Percentiles rank a stretch among this genome's conserved stretches.
These are phyloP conservation scores for Salticus scenicus DNA, from an alignment of 2,888 invertebrate species.

Conservation along the genomic window DNA sequence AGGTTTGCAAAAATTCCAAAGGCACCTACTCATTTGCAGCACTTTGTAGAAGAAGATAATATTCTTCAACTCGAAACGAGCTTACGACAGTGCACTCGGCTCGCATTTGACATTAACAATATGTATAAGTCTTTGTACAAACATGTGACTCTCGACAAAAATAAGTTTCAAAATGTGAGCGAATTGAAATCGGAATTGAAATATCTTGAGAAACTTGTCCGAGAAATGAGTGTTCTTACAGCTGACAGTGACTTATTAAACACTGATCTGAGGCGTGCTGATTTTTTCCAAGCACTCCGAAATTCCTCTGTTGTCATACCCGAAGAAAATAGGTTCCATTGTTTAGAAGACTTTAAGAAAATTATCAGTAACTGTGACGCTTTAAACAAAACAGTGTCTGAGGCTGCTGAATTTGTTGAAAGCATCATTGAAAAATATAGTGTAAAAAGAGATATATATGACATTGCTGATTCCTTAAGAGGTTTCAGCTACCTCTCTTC, in stretches of 20 bases:
- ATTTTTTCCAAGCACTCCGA: conserved; percentile 32
- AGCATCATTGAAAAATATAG: conserved; percentile 5
- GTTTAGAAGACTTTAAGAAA: conserved; percentile 24
- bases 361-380: conserved; percentile 11
- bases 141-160: not conserved
- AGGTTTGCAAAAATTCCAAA: conserved; percentile 24
- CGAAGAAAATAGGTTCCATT: conserved; percentile 14
- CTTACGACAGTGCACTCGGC: conserved; percentile 34
- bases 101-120: conserved; percentile 39
- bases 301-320: conserved; percentile 14
- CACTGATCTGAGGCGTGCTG: conserved; percentile 23
- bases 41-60: conserved; percentile 17
- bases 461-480: not conserved
- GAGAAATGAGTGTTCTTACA: conserved; percentile 30
- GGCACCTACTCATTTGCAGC: not conserved
- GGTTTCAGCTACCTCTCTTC: too few relatives aligned
- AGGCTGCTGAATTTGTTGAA: conserved; percentile 21
- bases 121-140: conserved; percentile 24
- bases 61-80: conserved; percentile 27
- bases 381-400: not conserved
- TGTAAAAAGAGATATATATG: not conserved
- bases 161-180: not conserved
- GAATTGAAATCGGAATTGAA: not conserved
- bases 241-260: conserved; percentile 32
- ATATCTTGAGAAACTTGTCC: not conserved